Evolutionary conservation across 1,140 invertebrate species (phyloP).

Genomic region (Harpegnathos saltator): DNA sequence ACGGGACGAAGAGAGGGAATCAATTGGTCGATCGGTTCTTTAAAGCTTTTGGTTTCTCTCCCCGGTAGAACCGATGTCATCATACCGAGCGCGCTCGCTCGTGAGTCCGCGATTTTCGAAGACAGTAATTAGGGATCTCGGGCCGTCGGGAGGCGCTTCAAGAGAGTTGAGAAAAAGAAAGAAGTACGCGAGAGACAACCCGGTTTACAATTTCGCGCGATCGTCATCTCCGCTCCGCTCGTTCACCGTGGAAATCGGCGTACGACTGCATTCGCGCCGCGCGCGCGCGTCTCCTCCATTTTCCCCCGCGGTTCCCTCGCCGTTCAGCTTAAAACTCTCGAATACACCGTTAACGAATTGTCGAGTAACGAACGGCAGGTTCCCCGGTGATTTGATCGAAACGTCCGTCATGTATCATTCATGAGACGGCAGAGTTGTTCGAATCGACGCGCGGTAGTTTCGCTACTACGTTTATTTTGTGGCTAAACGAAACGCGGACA

Average conservation of each 20-base stretch:
- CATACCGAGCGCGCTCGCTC: neutral
- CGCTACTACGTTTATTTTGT: neutral
- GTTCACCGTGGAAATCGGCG: conserved; percentile 2
- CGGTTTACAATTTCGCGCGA: neutral
- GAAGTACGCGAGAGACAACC: neutral
- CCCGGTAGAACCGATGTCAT: neutral
- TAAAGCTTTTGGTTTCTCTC: conserved; percentile 1
- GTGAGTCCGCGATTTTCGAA: neutral
- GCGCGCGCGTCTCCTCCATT: neutral
- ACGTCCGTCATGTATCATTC: conserved; percentile 47
- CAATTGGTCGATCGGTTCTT: conserved; percentile 12
- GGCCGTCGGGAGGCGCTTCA: neutral
- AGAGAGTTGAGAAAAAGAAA: neutral
- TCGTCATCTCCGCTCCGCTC: neutral
- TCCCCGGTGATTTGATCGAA: conserved; percentile 10
- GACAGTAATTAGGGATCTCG: conserved; percentile 23
- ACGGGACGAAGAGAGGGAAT: neutral
- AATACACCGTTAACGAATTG: conserved; percentile 31
- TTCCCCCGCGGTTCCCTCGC: neutral
- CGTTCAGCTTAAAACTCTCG: conserved; percentile 23
- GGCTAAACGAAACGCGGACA: neutral
- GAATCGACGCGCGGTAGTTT: neutral
- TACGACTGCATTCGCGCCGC: neutral
- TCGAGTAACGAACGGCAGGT: conserved; percentile 29
- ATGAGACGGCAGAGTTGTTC: neutral